Conservation (phyloP, 2,113 vertebrate genomes). For the Tachysurus fulvidraco region DNA sequence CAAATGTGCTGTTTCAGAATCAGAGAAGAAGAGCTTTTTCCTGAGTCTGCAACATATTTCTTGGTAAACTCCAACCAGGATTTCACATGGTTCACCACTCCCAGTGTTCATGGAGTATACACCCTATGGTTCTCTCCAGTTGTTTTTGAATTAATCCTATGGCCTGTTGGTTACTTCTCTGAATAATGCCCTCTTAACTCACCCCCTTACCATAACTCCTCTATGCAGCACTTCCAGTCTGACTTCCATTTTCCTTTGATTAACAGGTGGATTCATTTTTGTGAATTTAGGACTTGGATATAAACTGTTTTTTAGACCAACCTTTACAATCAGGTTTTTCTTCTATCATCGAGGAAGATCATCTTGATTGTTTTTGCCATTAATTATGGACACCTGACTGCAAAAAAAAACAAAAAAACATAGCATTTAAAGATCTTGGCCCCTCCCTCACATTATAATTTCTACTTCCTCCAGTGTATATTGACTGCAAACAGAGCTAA, state of each 20-base stretch:
- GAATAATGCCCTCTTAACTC: background rate
- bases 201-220: no score
- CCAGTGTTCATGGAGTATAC: background rate
- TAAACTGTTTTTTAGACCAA: background rate
- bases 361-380: background rate
- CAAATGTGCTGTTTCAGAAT: background rate
- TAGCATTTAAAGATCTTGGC: background rate
- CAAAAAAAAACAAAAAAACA: no score
- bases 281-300: background rate
- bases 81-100: background rate
- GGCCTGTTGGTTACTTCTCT: background rate
- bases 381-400: background rate
- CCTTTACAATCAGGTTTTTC: background rate
- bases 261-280: background rate
- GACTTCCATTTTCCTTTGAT: background rate
- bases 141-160: background rate
- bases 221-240: background rate
- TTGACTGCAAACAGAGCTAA: slow-evolving; percentile 59
- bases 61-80: background rate
- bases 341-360: background rate
- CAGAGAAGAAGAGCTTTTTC: background rate
- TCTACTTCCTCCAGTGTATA: slow-evolving; percentile 56
- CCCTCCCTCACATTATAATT: slow-evolving; percentile 39
- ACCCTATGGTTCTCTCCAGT: background rate
- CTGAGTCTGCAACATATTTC: background rate